Evolutionary conservation across 2,797 vertebrate species (phyloP), one percentile per base, ranked within the genome.

Genomic region (Microtus agrestis): DNA sequence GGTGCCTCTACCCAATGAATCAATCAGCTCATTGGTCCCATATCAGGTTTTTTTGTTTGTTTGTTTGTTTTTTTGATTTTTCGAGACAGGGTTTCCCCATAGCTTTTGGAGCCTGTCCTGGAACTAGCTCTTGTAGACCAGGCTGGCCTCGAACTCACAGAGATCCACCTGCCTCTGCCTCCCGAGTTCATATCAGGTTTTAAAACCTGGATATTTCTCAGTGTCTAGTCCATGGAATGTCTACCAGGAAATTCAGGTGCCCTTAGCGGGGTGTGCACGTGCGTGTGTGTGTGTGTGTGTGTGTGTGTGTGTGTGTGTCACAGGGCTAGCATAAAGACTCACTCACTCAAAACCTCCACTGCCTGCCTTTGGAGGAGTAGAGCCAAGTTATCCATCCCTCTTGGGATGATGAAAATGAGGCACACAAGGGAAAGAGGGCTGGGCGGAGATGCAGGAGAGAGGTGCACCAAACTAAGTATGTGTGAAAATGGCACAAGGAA

Each of bases 361-460:
- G 27, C 13, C 67, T 29, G 29, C 15, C 37, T 85, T 48, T 67
- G 37, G 71, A 71, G 65, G 23, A 71, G 63, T 5, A 74, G 61
- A 82, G 48, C n/a, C 40, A 61, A 65, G 56, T 29, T 65, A 76
- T 81, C 76, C 67, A 76, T 51, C 61, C 51, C 46, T 51, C 48
- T 86, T 43, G 73, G 67, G 27, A 76, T 67, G 31, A 79, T n/a
- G n/a, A 27, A 77, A 85, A 78, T 78, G 76, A 78, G 46, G 76
- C 7, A 31, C 76, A 31, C 31, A 5, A 10, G n/a, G 56, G 56
- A 59, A 29, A 40, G 13, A 40, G 79, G 8, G 17, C 77, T 0
- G 51, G 54, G 23, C 2, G 23, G n/a, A n/a, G 31, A 13, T 67
- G 31, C 25, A 10, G 61, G 61, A 23, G 51, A 31, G 23, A 34